Base-by-base conservation (phyloP, 2,113 vertebrate species). In the Pituophis catenifer region DNA sequence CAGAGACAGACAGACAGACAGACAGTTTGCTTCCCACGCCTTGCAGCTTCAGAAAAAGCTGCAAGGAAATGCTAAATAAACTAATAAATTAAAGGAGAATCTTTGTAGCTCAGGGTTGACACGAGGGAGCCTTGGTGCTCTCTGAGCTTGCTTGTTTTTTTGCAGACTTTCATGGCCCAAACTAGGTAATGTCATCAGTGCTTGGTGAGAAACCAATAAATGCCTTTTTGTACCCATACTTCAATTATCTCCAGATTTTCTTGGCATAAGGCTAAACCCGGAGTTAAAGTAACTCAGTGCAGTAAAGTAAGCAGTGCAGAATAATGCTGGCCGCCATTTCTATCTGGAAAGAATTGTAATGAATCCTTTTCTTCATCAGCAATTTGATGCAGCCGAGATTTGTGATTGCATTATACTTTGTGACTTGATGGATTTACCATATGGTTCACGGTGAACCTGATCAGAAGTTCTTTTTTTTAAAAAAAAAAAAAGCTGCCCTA, bases 361-460 rank as follows among this genome's bases (percentile, higher is more conserved):
- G 94, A 50, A 92, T 81, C 89, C 89, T 96, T 96, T 95, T 94
- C 89, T 91, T 91, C 93, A 90, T 93, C 93, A 94, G 92, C 93
- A 95, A 96, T 95, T 94, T 96, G 85, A 95, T 94, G 91, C 58
- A 86, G 91, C 92, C 88, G 87, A 94, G 93, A 95, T 93, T 95
- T 96, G 96, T 94, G 93, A 44, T 94, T 95, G 91, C 90, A 96
- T 97, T 96, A 96, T 96, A 95, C 96, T 93, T 95, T 93, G 94
- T 95, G 96, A 97, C 97, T 96, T 96, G 96, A 50, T 50, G 48
- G 48, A 50, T 50, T 50, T 50, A 50, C 48, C 48, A 50, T 50
- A 50, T 7, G 48, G 48, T 50, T 50, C 48, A 50, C 48, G 6
- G 48, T 50, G 48, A 50, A 50, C 48, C 48, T 50, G 48, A 96